phyloP scores from a whole-genome alignment of 2,888 invertebrate genomes.

The Druceiella hillmani region DNA sequence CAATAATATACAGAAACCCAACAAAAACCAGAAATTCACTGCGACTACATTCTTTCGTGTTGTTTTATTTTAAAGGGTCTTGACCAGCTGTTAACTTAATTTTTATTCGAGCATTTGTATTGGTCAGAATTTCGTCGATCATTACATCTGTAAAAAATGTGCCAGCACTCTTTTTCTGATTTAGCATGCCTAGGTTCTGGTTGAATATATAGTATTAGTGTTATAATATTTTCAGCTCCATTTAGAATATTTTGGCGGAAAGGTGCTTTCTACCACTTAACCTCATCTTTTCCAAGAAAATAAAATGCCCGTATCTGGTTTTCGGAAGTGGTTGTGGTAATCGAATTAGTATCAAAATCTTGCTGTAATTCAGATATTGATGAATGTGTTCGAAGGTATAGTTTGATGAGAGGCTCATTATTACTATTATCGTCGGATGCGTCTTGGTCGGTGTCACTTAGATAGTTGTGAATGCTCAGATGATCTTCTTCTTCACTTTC shows the following conservation, averaged over 20 bases:
- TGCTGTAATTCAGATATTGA: conserved; percentile 8
- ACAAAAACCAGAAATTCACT: too few relatives aligned
- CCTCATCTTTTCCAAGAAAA: conserved; percentile 9
- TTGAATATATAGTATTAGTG: conserved; percentile 7
- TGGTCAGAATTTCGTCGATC: too few relatives aligned
- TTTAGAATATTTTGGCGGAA: conserved; percentile 9
- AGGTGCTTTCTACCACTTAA: conserved; percentile 9
- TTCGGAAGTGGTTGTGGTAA: conserved; percentile 5
- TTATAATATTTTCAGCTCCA: conserved; percentile 9
- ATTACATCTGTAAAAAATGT: conserved; percentile 8
- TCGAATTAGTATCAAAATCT: conserved; percentile 8
- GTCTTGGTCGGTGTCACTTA: conserved; percentile 11
- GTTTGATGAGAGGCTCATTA: conserved; percentile 8
- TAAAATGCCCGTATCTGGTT: conserved; percentile 7
- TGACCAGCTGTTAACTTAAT: too few relatives aligned
- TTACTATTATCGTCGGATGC: too few relatives aligned
- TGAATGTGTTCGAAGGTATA: conserved; percentile 6
- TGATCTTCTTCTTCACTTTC: conserved; percentile 7
- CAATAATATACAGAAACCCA: too few relatives aligned
- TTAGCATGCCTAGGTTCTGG: conserved; percentile 8
- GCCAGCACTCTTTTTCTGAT: conserved; percentile 9
- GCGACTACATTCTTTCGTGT: too few relatives aligned
- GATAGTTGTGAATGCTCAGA: conserved; percentile 8
- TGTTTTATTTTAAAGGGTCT: too few relatives aligned
- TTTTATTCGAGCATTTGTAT: too few relatives aligned